These are phyloP conservation scores for Gymnodraco acuticeps DNA, from an alignment of 2,797 vertebrate genomes.

Conservation along the genomic window DNA sequence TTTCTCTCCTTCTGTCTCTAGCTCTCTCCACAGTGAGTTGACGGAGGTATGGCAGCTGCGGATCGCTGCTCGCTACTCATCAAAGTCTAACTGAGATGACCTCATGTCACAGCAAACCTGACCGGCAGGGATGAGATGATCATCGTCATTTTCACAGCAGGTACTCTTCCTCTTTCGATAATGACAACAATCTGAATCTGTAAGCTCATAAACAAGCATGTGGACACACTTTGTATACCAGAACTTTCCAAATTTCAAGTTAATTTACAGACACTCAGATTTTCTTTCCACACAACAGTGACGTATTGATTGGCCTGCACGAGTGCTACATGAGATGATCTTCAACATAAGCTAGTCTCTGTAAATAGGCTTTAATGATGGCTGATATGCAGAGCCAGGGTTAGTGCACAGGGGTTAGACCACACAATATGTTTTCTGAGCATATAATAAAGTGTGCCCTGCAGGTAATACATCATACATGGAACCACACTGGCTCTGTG, in stretches of 20 bases:
- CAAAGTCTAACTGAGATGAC: constrained; percentile 45
- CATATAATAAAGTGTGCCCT: constrained; percentile 33
- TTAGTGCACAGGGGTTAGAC: constrained; percentile 17
- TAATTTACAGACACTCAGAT: constrained; percentile 7
- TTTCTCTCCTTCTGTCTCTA: not conserved
- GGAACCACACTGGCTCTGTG: constrained; percentile 25
- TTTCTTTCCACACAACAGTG: constrained; percentile 4
- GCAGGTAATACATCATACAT: constrained; percentile 59
- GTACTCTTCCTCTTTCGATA: constrained; percentile 14
- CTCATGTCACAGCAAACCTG: constrained; percentile 40
- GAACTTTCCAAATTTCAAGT: not conserved
- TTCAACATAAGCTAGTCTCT: constrained; percentile 19
- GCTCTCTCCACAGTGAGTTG: constrained; percentile 34
- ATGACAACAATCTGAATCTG: not conserved
- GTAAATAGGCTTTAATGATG: constrained; percentile 35
- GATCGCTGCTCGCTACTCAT: constrained; percentile 49
- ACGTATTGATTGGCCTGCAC: constrained; percentile 20
- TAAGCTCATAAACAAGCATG: not conserved
- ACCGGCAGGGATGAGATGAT: constrained; percentile 41
- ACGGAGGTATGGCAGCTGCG: constrained; percentile 46
- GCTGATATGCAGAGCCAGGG: constrained; percentile 24
- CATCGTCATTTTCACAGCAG: constrained; percentile 11
- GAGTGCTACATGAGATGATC: constrained; percentile 32
- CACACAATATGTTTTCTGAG: constrained; percentile 25
- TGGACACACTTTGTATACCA: not conserved